Percentiles rank a stretch among this genome's conserved stretches.
Evolutionary conservation across 2,113 vertebrate species (phyloP).

Genomic region (Platysternon megacephalum): DNA sequence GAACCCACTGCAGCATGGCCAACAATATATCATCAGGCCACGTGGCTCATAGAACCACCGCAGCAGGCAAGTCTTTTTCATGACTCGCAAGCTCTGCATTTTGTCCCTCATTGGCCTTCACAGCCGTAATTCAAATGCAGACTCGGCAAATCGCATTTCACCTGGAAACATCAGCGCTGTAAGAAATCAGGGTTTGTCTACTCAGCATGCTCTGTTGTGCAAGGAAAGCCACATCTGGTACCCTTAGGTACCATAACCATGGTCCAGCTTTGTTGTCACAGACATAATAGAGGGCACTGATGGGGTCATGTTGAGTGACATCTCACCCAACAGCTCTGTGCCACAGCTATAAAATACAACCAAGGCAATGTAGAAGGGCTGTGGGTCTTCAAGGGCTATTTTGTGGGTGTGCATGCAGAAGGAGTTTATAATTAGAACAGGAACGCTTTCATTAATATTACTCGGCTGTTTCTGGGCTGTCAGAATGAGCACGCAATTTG

Average conservation of each 20-base stretch:
- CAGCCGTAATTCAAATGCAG: not conserved
- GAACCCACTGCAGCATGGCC: not conserved
- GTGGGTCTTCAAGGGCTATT: not conserved
- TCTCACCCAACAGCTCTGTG: not conserved
- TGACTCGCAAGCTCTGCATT: not conserved
- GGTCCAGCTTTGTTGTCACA: not conserved
- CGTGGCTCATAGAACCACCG: not conserved
- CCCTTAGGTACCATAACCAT: too few species aligned
- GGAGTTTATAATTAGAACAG: not conserved
- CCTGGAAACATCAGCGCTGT: not conserved
- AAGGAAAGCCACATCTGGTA: not conserved
- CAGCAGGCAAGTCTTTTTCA: not conserved
- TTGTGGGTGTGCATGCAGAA: fast-evolving
- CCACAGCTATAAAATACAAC: fast-evolving
- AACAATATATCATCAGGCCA: not conserved
- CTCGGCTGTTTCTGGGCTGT: conserved; percentile 11
- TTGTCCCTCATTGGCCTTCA: not conserved
- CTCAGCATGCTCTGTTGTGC: not conserved
- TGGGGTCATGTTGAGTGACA: not conserved
- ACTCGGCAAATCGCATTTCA: not conserved
- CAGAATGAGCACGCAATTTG: conserved; percentile 23
- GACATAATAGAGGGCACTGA: not conserved
- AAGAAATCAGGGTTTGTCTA: not conserved
- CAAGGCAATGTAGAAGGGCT: not conserved
- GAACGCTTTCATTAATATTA: conserved; percentile 21